Evolutionary conservation across 2,888 invertebrate genomes (phyloP).

Genomic region (Trachelus tabidus): DNA sequence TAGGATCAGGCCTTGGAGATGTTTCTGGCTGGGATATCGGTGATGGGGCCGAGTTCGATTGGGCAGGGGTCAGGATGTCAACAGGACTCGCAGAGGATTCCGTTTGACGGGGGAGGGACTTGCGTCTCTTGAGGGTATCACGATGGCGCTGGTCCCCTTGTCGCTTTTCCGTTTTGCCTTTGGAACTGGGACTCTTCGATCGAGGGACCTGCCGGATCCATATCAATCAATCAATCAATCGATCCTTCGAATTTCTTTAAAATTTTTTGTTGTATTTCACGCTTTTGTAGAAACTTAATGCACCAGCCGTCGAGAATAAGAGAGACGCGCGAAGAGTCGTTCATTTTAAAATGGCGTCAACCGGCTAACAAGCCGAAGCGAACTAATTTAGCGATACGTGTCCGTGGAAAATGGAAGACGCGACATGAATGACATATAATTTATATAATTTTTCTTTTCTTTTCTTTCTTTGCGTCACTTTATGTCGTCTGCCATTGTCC

Average conservation of each 20-base stretch:
- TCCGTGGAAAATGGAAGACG: neutral
- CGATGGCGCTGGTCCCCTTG: slow-evolving; percentile 37
- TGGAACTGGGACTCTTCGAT: slow-evolving; percentile 31
- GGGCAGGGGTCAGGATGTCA: neutral
- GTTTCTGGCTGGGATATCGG: neutral
- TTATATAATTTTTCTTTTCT: slow-evolving; percentile 7
- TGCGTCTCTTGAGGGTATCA: slow-evolving; percentile 39
- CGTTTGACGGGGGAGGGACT: slow-evolving; percentile 36
- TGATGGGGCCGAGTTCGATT: neutral
- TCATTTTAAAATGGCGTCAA: neutral
- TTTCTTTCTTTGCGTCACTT: slow-evolving; percentile 7
- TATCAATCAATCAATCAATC: slow-evolving; percentile 15
- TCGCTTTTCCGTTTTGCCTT: slow-evolving; percentile 41
- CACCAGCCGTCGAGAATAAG: neutral
- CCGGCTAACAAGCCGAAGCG: slow-evolving; percentile 1
- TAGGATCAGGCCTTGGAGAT: slow-evolving; percentile 2
- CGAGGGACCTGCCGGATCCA: slow-evolving; percentile 37
- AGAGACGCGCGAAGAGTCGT: neutral
- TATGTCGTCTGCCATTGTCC: neutral
- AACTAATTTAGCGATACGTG: neutral
- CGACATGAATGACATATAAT: neutral
- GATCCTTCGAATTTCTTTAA: neutral
- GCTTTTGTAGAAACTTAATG: neutral
- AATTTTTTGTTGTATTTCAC: neutral
- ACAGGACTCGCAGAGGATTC: slow-evolving; percentile 20